Conservation (phyloP, 2,888 invertebrate species). For the Oligia latruncula region DNA sequence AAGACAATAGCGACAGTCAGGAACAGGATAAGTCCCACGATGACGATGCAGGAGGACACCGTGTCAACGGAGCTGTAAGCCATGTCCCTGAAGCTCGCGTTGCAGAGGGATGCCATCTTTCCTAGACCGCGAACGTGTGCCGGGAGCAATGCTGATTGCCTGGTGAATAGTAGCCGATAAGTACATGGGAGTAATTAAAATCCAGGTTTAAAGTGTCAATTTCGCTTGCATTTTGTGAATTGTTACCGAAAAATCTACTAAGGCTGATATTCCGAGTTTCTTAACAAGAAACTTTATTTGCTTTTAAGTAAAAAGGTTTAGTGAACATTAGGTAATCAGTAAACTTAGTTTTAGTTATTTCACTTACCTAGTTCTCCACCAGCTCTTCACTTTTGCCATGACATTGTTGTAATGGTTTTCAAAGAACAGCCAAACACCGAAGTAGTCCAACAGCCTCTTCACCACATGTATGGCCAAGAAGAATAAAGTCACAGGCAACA, state of each 20-base stretch:
- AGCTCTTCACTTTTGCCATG: slow-evolving; percentile 83
- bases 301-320: background rate
- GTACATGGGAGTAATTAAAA: background rate
- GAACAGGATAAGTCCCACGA: slow-evolving; percentile 95
- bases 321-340: background rate
- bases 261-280: background rate
- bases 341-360: slow-evolving; percentile 1
- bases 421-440: slow-evolving; percentile 88
- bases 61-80: slow-evolving; percentile 95
- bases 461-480: slow-evolving; percentile 93
- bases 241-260: background rate
- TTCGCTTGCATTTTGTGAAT: background rate
- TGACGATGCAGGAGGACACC: slow-evolving; percentile 96
- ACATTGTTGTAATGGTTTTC: slow-evolving; percentile 85
- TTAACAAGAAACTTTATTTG: background rate
- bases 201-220: slow-evolving; percentile 1
- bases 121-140: slow-evolving; percentile 94
- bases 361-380: slow-evolving; percentile 91
- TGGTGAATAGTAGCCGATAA: slow-evolving; percentile 49
- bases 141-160: slow-evolving; percentile 92
- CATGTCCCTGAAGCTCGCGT: slow-evolving; percentile 90
- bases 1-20: slow-evolving; percentile 95
- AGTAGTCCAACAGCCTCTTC: slow-evolving; percentile 87
- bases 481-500: slow-evolving; percentile 93
- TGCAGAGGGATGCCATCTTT: slow-evolving; percentile 92